Base-by-base conservation (phyloP, 2,113 vertebrate species). In the Macquaria australasica region DNA sequence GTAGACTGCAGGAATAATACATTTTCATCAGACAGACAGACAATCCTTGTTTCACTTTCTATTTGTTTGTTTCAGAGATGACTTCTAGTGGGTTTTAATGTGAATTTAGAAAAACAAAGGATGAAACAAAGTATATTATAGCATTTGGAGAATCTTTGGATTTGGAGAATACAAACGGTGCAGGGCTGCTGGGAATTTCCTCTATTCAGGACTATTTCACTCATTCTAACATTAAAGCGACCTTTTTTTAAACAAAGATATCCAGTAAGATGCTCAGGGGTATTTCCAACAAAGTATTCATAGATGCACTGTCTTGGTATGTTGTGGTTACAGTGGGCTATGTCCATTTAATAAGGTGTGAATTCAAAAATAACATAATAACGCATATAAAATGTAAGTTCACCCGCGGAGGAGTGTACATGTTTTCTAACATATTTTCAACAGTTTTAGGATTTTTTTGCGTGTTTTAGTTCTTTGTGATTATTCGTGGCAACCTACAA, bases 321-420 rank as follows among this genome's bases (percentile, higher is more conserved):
- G 31, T 43, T 51, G 34, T 20, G 34, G 67, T 73, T 60, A 11
- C 41, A 37, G 12, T 23, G 18, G 3, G 34, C 1, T 79, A 8
- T 43, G 45, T 34, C 16, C 25, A 37, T 74, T 68, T 68, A 60
- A 53, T 73, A 34, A 60, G 8, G 37, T 58, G n/a, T 71, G 37
- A 71, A 72, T n/a, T 34, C 48, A 83, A 83, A 79, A n/a, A 83
- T 18, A 34, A 56, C 51, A 59, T 48, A 63, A 56, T n/a, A n/a
- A 73, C 12, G 2, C 18, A 3, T 16, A 16, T 10, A 0, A 53
- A 31, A 62, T 56, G 23, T 51, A 12, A 48, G 28, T 59, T 23
- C 7, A 51, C 28, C 20, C 0, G 10, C 2, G 3, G 0, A 15
- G 6, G 8, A 55, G 12, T 37, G 5, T 8, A 1, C 23, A 1